These are phyloP conservation scores for Plectrocnemia conspersa DNA, from an alignment of 1,140 invertebrate species.

Conservation along the genomic window DNA sequence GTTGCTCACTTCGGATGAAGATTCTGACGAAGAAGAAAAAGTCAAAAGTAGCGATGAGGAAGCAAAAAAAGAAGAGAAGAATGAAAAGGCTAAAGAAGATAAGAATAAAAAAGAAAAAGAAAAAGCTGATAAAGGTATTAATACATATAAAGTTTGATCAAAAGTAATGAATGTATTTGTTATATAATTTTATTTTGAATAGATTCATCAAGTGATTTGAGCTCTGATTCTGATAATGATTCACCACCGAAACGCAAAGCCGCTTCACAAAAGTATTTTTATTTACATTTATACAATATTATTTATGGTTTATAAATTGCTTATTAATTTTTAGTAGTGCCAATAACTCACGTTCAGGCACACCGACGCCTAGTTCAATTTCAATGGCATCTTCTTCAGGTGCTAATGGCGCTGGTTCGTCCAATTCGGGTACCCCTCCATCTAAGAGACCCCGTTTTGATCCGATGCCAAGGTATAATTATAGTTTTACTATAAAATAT, in stretches of 20 bases:
- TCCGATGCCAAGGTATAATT: conserved; percentile 39
- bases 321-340: conserved; percentile 38
- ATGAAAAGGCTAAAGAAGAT: conserved; percentile 59
- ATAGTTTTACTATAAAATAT: conserved; percentile 7
- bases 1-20: conserved; percentile 84
- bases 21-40: conserved; percentile 76
- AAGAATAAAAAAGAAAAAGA: conserved; percentile 56
- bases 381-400: neutral
- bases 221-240: conserved; percentile 70
- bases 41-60: conserved; percentile 56
- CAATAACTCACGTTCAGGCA: conserved; percentile 61
- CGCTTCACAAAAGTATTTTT: conserved; percentile 22
- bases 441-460: conserved; percentile 43
- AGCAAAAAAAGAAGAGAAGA: conserved; percentile 56
- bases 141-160: neutral
- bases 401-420: conserved; percentile 31
- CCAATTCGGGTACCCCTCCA: conserved; percentile 34
- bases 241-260: conserved; percentile 37
- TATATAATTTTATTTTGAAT: neutral
- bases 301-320: neutral
- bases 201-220: conserved; percentile 68
- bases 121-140: conserved; percentile 14
- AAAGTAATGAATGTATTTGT: neutral
- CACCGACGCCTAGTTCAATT: conserved; percentile 51
- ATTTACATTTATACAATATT: conserved; percentile 8